Percentiles rank a stretch among this genome's conserved stretches.
These are phyloP conservation scores for Chymomyza fuscimana DNA, from an alignment of 2,888 invertebrate species.

Conservation along the genomic window DNA sequence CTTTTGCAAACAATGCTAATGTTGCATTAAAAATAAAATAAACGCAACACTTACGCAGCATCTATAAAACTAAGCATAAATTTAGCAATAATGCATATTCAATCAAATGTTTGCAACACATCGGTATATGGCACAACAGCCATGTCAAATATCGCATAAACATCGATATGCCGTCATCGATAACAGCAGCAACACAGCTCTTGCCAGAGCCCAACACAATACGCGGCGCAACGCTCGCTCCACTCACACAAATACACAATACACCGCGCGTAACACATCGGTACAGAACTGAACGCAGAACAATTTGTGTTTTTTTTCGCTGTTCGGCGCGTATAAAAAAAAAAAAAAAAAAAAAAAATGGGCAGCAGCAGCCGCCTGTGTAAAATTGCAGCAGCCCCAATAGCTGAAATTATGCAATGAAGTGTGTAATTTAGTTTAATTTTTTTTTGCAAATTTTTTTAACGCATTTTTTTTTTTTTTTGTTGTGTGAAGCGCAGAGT, in stretches of 20 bases:
- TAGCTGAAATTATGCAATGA: constrained; percentile 60
- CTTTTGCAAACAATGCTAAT: too few species aligned
- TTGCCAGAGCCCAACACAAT: background rate
- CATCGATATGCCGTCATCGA: background rate
- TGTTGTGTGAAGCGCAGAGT: background rate
- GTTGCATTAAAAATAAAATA: too few species aligned
- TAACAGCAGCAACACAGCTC: background rate
- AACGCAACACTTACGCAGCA: too few species aligned
- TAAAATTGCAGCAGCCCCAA: constrained; percentile 51
- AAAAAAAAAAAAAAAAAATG: constrained; percentile 6
- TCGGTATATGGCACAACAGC: too few species aligned
- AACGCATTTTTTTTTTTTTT: constrained; percentile 24
- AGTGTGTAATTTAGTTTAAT: constrained; percentile 47
- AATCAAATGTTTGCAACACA: too few species aligned
- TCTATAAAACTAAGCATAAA: too few species aligned
- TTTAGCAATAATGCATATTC: too few species aligned
- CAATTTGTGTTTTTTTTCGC: constrained; percentile 56
- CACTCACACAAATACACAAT: background rate
- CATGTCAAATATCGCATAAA: background rate
- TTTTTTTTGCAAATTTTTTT: constrained; percentile 23
- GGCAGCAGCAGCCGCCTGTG: constrained; percentile 32
- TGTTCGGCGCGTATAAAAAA: constrained; percentile 48
- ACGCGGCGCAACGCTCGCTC: background rate
- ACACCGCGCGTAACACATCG: background rate
- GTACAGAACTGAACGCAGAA: constrained; percentile 2